phyloP scores from a whole-genome alignment of 2,797 vertebrate genomes.

The Selene dorsalis region DNA sequence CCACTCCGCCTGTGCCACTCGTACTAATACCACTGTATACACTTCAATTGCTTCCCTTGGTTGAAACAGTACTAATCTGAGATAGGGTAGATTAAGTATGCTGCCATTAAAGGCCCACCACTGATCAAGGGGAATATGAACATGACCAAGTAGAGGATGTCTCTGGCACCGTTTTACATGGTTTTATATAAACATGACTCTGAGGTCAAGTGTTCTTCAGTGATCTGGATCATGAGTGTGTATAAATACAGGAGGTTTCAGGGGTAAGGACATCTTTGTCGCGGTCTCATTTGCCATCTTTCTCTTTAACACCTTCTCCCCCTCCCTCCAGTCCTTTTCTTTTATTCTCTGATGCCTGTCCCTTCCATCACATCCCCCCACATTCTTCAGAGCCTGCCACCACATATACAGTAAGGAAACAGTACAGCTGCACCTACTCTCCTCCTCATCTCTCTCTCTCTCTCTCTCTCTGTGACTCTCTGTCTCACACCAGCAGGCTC shows the following conservation, averaged over 20 bases:
- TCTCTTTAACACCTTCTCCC: neutral
- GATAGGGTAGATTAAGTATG: conserved; percentile 38
- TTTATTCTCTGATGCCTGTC: conserved; percentile 24
- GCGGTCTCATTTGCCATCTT: neutral
- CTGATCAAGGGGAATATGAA: conserved; percentile 28
- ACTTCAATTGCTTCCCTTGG: conserved; percentile 23
- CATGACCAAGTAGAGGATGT: conserved; percentile 54
- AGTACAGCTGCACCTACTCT: conserved; percentile 7
- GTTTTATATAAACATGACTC: conserved; percentile 61
- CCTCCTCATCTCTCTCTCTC: neutral
- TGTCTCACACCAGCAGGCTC: conserved; percentile 21
- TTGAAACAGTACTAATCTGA: conserved; percentile 21
- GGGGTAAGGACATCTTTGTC: neutral
- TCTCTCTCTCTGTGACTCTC: neutral
- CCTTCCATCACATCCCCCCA: conserved; percentile 17
- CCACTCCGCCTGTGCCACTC: conserved; percentile 28
- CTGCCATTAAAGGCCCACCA: conserved; percentile 26
- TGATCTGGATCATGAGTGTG: conserved; percentile 7
- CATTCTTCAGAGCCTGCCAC: conserved; percentile 13
- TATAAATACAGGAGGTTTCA: conserved; percentile 34
- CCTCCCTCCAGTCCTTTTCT: neutral
- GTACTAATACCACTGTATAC: conserved; percentile 33
- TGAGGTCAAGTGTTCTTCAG: conserved; percentile 49
- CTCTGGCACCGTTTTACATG: conserved; percentile 46
- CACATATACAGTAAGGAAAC: conserved; percentile 6